These are phyloP conservation scores for Ataeniobius toweri DNA, from an alignment of 2,797 vertebrate genomes.

Conservation along the genomic window DNA sequence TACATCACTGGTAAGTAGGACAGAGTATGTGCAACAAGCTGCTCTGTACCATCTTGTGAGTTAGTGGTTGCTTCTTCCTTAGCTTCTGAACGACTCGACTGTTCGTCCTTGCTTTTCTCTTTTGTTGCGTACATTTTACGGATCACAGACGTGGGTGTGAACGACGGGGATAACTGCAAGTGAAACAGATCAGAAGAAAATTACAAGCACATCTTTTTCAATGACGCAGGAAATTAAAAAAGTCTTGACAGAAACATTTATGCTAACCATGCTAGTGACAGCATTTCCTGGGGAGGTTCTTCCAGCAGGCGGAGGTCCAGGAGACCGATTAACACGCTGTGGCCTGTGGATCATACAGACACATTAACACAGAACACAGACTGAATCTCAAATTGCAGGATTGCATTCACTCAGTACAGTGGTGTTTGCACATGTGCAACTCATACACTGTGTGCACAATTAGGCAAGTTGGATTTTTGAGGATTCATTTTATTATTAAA, in stretches of 20 bases:
- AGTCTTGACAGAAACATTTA: background rate
- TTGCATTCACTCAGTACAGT: background rate
- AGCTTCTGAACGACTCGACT: slow-evolving; percentile 79
- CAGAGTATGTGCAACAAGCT: background rate
- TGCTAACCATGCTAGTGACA: slow-evolving; percentile 95
- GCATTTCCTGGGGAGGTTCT: slow-evolving; percentile 88
- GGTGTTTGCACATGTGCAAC: background rate
- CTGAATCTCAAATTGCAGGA: background rate
- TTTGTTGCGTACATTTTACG: slow-evolving; percentile 99
- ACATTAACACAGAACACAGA: background rate
- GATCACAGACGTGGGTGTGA: slow-evolving; percentile 98
- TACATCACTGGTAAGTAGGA: background rate
- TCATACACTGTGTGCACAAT: background rate
- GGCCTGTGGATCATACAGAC: slow-evolving; percentile 69
- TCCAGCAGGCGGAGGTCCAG: slow-evolving; percentile 86
- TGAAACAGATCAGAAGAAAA: background rate
- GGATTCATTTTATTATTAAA: background rate
- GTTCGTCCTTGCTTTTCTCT: slow-evolving; percentile 93
- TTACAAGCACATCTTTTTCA: background rate
- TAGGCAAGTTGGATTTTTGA: background rate
- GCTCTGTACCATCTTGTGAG: slow-evolving; percentile 84
- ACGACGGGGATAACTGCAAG: slow-evolving; percentile 91
- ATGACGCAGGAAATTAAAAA: background rate
- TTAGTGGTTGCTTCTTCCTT: slow-evolving; percentile 84
- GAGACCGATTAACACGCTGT: slow-evolving; percentile 87